These are phyloP conservation scores for Drosophila sp. DNA, from an alignment of 1,140 invertebrate genomes.

Conservation along the genomic window DNA sequence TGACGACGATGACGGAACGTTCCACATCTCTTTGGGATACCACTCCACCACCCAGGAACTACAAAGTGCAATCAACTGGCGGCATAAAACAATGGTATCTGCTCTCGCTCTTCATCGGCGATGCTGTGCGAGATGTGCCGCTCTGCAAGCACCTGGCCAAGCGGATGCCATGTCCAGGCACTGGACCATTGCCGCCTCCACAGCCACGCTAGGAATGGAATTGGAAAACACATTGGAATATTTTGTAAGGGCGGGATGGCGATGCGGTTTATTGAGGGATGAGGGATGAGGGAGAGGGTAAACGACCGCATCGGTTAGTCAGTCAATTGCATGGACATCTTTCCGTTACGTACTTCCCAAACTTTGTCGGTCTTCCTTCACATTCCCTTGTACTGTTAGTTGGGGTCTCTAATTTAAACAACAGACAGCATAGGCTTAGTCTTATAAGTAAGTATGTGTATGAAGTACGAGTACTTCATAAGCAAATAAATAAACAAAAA, in stretches of 20 bases:
- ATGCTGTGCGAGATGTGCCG: conserved; percentile 91
- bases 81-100: conserved; percentile 92
- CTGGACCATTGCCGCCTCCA: conserved; percentile 72
- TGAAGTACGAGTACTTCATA: conserved; percentile 35
- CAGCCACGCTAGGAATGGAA: conserved; percentile 66
- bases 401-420: conserved; percentile 73
- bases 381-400: conserved; percentile 61
- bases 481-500: conserved; percentile 77
- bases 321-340: conserved; percentile 75
- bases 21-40: conserved; percentile 37
- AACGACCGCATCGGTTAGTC: conserved; percentile 29
- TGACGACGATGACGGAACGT: conserved; percentile 24
- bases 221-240: not conserved
- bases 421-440: conserved; percentile 65
- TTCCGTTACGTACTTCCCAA: conserved; percentile 53
- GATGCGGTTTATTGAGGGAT: not conserved
- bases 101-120: conserved; percentile 92
- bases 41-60: conserved; percentile 86
- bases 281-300: conserved; percentile 12
- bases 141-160: conserved; percentile 92
- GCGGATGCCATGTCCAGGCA: conserved; percentile 85
- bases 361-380: conserved; percentile 26
- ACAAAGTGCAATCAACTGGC: conserved; percentile 88
- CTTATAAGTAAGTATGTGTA: conserved; percentile 58
- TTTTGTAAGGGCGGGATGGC: conserved; percentile 30